Conservation (phyloP, 2,113 vertebrate species). For the Paratilapia polleni region DNA sequence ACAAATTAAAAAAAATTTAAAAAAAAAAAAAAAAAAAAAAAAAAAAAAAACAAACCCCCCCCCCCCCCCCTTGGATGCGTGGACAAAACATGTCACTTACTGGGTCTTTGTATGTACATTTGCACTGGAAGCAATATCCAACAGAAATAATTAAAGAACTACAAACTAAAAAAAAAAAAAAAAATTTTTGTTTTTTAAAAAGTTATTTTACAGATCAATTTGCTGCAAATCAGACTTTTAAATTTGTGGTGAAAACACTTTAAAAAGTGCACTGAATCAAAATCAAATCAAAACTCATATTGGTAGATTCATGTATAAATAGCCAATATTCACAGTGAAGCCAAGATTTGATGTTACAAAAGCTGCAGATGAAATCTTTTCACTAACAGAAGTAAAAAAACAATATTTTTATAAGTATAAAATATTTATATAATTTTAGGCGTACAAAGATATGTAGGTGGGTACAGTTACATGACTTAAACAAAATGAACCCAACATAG, state of each 20-base stretch:
- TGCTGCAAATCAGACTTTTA: neutral
- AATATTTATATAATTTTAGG: neutral
- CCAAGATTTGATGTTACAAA: neutral
- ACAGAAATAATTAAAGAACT: too few species aligned
- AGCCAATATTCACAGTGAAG: neutral
- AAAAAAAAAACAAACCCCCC: too few species aligned
- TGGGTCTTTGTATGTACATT: neutral
- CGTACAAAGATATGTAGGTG: slow-evolving; percentile 11
- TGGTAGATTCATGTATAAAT: neutral
- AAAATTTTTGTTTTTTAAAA: neutral
- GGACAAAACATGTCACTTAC: neutral
- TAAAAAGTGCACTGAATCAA: neutral
- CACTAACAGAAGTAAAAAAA: slow-evolving; percentile 6
- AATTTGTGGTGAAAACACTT: neutral
- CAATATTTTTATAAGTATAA: slow-evolving; percentile 3
- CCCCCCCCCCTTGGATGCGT: too few species aligned
- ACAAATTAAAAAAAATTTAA: neutral
- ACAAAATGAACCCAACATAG: neutral
- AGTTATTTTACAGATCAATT: too few species aligned
- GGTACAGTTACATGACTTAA: neutral
- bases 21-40: too few species aligned
- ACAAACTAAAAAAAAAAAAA: neutral
- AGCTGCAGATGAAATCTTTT: neutral
- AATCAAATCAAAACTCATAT: neutral
- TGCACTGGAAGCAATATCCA: neutral